Conservation (phyloP, 2,888 invertebrate genomes). For the Dasypogon diadema region DNA sequence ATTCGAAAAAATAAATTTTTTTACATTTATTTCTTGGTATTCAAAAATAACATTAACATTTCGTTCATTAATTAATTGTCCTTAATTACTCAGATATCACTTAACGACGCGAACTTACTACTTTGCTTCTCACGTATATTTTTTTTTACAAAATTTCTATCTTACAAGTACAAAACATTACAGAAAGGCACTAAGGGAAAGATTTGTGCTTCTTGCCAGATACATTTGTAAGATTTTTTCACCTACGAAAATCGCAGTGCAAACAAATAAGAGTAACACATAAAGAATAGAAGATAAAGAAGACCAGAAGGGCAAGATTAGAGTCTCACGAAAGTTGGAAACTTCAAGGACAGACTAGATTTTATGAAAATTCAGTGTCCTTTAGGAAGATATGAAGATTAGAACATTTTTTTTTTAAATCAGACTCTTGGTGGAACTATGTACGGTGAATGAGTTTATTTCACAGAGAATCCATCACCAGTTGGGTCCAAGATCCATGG, state of each 20-base stretch:
- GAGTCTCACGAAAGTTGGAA: neutral
- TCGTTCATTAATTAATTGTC: constrained; percentile 51
- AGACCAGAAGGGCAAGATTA: neutral
- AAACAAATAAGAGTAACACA: constrained; percentile 14
- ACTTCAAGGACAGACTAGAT: constrained; percentile 45
- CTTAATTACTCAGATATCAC: constrained; percentile 56
- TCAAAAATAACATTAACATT: constrained; percentile 56
- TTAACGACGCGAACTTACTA: constrained; percentile 52
- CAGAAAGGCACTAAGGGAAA: constrained; percentile 5
- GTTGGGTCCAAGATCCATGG: constrained; percentile 96
- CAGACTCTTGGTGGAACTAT: constrained; percentile 70
- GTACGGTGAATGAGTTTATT: constrained; percentile 60
- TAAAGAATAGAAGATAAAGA: neutral
- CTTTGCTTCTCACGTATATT: constrained; percentile 37
- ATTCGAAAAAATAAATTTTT: neutral
- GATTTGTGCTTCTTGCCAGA: constrained; percentile 11
- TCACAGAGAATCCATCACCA: constrained; percentile 84
- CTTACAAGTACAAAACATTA: constrained; percentile 32
- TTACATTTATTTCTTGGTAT: constrained; percentile 33
- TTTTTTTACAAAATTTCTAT: constrained; percentile 29
- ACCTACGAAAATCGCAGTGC: constrained; percentile 8
- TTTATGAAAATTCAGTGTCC: constrained; percentile 52
- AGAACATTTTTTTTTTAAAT: constrained; percentile 58
- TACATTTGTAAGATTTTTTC: constrained; percentile 7
- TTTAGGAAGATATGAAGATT: neutral